A percentile compares a stretch with the other conserved stretches of the same genome.
Evolutionary conservation across 2,113 vertebrate genomes (phyloP).

Genomic region (Pollimyrus isidori): DNA sequence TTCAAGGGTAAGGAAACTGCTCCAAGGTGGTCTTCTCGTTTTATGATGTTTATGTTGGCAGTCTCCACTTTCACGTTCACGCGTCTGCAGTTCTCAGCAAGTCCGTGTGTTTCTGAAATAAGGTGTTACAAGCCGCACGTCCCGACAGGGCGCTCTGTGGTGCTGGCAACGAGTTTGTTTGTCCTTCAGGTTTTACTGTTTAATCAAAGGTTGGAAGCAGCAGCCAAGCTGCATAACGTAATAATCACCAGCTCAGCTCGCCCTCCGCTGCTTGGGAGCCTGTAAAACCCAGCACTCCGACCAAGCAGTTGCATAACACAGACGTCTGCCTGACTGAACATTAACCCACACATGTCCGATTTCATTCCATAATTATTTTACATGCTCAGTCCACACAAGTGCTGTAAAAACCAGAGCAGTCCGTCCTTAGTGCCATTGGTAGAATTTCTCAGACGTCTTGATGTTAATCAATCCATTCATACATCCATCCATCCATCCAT

Average conservation of each 20-base stretch:
- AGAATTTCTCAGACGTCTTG: neutral
- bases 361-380: neutral
- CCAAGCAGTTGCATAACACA: neutral
- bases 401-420: neutral
- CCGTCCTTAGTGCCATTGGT: neutral
- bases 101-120: neutral
- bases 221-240: conserved; percentile 20
- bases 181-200: conserved; percentile 12
- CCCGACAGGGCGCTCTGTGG: neutral
- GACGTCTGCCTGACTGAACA: neutral
- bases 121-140: neutral
- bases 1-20: neutral
- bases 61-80: neutral
- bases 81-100: neutral
- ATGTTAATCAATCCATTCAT: neutral
- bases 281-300: neutral
- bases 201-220: conserved; percentile 21
- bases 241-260: neutral
- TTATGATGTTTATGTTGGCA: neutral
- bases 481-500: neutral
- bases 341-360: neutral
- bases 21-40: neutral
- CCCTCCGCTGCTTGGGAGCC: neutral
- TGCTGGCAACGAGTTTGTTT: neutral
- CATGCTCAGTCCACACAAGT: neutral